phyloP scores from a whole-genome alignment of 2,888 invertebrate genomes.

The Saturnia pavonia region DNA sequence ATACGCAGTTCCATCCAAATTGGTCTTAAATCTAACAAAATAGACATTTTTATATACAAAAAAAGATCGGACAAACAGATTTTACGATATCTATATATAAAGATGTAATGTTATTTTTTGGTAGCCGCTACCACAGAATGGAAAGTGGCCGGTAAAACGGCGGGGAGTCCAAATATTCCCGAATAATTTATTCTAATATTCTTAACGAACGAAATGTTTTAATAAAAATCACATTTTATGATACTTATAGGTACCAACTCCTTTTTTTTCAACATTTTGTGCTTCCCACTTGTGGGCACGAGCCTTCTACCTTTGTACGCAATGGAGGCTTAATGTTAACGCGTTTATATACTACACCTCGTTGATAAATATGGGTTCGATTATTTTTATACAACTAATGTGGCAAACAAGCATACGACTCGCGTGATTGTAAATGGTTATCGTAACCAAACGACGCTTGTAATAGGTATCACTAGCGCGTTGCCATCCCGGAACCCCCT shows the following conservation, averaged over 20 bases:
- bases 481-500: too few species aligned
- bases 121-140: slow-evolving; percentile 13
- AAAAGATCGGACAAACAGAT: slow-evolving; percentile 14
- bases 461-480: too few species aligned
- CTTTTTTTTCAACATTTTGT: background rate
- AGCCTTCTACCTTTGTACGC: background rate
- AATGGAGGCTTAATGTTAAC: too few species aligned
- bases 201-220: slow-evolving; percentile 4
- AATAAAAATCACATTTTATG: slow-evolving; percentile 1
- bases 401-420: too few species aligned
- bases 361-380: too few species aligned
- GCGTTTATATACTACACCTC: too few species aligned
- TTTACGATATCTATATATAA: slow-evolving; percentile 13
- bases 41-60: slow-evolving; percentile 21
- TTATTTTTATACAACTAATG: too few species aligned
- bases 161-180: slow-evolving; percentile 2
- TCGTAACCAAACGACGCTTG: too few species aligned
- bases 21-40: slow-evolving; percentile 23
- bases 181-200: slow-evolving; percentile 11
- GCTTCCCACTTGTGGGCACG: background rate
- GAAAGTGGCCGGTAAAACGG: background rate
- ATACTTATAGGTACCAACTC: too few species aligned
- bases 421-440: too few species aligned
- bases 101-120: slow-evolving; percentile 14
- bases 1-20: slow-evolving; percentile 2